phyloP scores from a whole-genome alignment of 2,888 invertebrate species.

The Nesidiocoris tenuis region DNA sequence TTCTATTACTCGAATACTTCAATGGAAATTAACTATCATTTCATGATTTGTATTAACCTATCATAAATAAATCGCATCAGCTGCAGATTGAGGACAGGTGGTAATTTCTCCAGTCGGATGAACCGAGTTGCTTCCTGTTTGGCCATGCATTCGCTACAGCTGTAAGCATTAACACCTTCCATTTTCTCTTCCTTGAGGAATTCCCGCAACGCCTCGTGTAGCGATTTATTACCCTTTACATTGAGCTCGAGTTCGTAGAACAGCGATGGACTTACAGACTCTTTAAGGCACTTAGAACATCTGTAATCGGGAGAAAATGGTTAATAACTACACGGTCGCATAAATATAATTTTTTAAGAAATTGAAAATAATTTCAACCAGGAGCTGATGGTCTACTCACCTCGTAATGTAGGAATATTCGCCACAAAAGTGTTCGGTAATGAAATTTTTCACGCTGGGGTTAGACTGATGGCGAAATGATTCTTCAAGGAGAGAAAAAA shows the following conservation, averaged over 20 bases:
- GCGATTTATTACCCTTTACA: constrained; percentile 57
- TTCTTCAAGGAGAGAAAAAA: constrained; percentile 61
- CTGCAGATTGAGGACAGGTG: constrained; percentile 63
- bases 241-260: constrained; percentile 65
- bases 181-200: constrained; percentile 62
- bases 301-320: too few relatives aligned
- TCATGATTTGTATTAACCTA: too few relatives aligned
- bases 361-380: too few relatives aligned
- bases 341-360: too few relatives aligned
- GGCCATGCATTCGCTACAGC: constrained; percentile 59
- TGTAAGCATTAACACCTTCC: constrained; percentile 62
- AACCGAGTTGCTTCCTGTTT: constrained; percentile 62
- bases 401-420: constrained; percentile 58
- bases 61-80: constrained; percentile 64
- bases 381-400: too few relatives aligned
- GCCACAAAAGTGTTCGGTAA: constrained; percentile 57
- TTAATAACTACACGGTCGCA: too few relatives aligned
- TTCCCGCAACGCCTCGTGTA: constrained; percentile 57
- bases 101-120: constrained; percentile 60
- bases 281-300: constrained; percentile 59
- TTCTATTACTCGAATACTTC: too few relatives aligned
- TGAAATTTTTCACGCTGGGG: constrained; percentile 54
- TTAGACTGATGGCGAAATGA: constrained; percentile 54
- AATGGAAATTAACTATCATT: too few relatives aligned
- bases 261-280: constrained; percentile 58